Conservation (phyloP, 2,113 vertebrate species). For the Perca schrenkii region DNA sequence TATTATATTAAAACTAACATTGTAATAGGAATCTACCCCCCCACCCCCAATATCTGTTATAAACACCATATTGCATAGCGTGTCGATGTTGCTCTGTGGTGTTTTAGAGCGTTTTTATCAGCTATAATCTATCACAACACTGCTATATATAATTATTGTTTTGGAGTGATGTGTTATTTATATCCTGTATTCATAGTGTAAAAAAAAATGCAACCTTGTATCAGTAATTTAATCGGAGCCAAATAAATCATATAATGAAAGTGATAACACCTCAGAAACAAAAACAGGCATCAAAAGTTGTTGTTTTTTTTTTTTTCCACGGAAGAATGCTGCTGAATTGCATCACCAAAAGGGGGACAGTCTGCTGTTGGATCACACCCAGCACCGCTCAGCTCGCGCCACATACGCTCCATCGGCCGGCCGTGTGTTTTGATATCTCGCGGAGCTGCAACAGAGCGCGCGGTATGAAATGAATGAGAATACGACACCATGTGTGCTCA, state of each 20-base stretch:
- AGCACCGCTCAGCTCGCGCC: slow-evolving; percentile 37
- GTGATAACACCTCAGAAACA: not conserved
- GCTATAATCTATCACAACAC: not conserved
- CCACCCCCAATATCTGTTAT: not conserved
- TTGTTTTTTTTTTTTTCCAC: not conserved
- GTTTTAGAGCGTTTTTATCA: not conserved
- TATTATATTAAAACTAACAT: not conserved
- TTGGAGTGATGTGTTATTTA: not conserved
- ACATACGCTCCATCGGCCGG: slow-evolving; percentile 47
- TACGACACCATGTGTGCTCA: slow-evolving; percentile 20
- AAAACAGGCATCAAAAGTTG: slow-evolving; percentile 7
- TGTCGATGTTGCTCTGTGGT: not conserved
- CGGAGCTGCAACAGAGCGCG: slow-evolving; percentile 62
- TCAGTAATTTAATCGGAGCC: not conserved
- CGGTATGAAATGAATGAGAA: slow-evolving; percentile 67
- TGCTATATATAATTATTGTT: not conserved
- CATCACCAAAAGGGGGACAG: slow-evolving; percentile 19
- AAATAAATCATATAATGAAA: not conserved
- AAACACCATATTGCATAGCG: not conserved
- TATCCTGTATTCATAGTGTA: not conserved
- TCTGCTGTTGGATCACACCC: slow-evolving; percentile 58
- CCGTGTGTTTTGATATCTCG: slow-evolving; percentile 66
- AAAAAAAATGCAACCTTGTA: not conserved
- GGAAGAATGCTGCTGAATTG: slow-evolving; percentile 23
- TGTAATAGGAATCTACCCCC: not conserved